Evolutionary conservation across 2,888 invertebrate species (phyloP), one percentile per base, ranked within the genome.

Genomic region (Ligdia adustata): DNA sequence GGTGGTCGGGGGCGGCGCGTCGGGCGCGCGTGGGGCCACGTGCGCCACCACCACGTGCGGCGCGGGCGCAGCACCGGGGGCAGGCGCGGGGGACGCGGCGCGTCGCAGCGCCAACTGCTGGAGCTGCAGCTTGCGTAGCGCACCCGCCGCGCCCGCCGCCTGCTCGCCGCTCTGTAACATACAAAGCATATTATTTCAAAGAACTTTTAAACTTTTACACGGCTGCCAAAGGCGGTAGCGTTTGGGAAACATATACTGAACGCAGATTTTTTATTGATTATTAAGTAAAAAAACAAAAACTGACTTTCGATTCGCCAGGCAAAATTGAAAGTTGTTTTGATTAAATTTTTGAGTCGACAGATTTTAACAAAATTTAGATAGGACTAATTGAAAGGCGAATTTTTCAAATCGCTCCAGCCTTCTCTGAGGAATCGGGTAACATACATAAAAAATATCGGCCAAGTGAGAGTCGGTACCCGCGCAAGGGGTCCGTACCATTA

Each of bases 51-150:
- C 73, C 52, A 81, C 78, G 79, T 66, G 82, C 70, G 48, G 67
- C 68, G 35, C 65, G 75, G 60, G 77, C 80, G 54, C 79, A 82
- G 58, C 79, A 92, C 69, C 92, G 93, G 72, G 22, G 37, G 41
- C 14, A 14, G 41, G 44, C 50, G 57, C 41, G 44, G 61, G 44
- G 9, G 56, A 56, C 41, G 63, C 55, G 29, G 67, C 69, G 62
- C 75, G 72, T 16, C 73, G 69, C 69, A 72, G 64, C 55, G 71
- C 70, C 57, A 74, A 64, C 62, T 72, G 75, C 64, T 73, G 75
- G 66, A 76, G 70, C 65, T 74, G 75, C 67, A 75, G 65, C 64
- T 62, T 62, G 60, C 63, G 66, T 60, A 62, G 60, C 50, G 82
- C 64, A 88, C 89, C 40, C 24, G 40, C 55, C 44, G 47, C 57